Percentiles rank a stretch among this genome's conserved stretches.
phyloP scores from a whole-genome alignment of 2,797 vertebrate species.

The Enteromius mattozi region DNA sequence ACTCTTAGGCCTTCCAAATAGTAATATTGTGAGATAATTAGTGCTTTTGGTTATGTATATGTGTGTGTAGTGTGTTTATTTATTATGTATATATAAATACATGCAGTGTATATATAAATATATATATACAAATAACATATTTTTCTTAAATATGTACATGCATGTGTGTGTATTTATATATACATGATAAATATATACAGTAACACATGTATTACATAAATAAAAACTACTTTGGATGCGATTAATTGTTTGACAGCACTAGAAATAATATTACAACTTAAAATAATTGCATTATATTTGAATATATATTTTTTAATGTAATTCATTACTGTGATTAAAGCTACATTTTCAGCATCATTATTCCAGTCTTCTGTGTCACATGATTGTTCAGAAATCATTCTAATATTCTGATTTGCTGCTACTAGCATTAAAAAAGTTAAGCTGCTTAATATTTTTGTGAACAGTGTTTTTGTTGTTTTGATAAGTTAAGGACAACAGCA shows the following conservation, averaged over 20 bases:
- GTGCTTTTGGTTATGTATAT: no score
- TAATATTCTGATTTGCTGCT: background rate
- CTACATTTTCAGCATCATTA: background rate
- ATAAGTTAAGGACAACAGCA: background rate
- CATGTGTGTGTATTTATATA: no score
- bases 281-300: background rate
- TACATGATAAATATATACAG: no score
- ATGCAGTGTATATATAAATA: no score
- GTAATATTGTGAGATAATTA: background rate
- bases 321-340: background rate
- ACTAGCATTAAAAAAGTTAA: background rate
- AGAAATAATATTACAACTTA: background rate
- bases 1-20: background rate
- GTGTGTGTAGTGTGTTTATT: no score
- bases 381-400: background rate
- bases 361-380: background rate
- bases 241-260: no score
- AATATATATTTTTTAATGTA: background rate
- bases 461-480: background rate
- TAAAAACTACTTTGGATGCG: no score
- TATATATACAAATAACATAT: no score
- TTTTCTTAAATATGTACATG: no score
- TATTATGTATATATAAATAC: no score
- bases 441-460: background rate
- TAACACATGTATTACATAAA: no score